Evolutionary conservation across 2,113 vertebrate genomes (phyloP).

Genomic region (Micronisus gabar): DNA sequence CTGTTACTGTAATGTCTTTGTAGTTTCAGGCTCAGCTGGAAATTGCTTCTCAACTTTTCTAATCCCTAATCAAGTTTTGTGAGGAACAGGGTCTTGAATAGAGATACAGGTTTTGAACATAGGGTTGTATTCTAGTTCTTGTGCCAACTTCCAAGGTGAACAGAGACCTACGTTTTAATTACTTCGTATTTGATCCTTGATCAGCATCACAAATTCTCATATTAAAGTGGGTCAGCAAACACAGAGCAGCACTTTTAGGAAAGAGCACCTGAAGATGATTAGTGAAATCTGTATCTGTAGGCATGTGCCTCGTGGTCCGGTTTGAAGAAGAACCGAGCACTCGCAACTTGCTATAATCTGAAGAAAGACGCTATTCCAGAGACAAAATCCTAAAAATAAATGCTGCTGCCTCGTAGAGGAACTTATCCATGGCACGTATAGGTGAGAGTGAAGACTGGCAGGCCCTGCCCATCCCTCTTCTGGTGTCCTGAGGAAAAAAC

Average conservation of each 20-base stretch:
- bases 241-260: neutral
- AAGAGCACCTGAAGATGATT: neutral
- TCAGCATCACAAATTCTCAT: neutral
- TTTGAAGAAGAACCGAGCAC: neutral
- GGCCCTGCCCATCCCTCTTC: neutral
- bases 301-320: fast-evolving
- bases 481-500: neutral
- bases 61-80: neutral
- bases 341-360: neutral
- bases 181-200: neutral
- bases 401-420: neutral
- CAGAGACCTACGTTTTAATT: neutral
- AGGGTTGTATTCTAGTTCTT: neutral
- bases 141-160: neutral
- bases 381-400: neutral
- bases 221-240: neutral
- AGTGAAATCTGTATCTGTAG: neutral
- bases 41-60: neutral
- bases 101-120: neutral
- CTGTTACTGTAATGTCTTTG: neutral
- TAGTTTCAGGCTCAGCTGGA: neutral
- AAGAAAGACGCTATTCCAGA: neutral
- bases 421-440: neutral
- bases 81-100: neutral
- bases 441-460: neutral